Percentiles rank a stretch among this genome's conserved stretches.
phyloP scores from a whole-genome alignment of 2,113 vertebrate species.

The Erythrolamprus reginae region DNA sequence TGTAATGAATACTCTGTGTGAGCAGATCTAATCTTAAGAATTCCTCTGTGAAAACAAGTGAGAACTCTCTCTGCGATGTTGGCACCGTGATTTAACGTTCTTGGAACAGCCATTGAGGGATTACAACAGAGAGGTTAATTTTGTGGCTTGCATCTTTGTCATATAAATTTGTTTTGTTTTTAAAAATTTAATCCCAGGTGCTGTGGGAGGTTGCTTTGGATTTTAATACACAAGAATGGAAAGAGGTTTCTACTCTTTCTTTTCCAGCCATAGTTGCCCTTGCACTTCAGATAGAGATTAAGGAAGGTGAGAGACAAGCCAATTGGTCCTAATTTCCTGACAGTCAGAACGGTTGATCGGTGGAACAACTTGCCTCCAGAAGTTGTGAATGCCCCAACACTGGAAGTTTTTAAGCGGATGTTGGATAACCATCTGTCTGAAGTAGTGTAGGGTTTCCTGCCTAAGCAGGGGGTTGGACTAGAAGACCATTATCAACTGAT shows the following conservation, averaged over 20 bases:
- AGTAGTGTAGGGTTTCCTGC: too few species aligned
- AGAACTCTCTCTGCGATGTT: not conserved
- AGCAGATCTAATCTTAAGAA: not conserved
- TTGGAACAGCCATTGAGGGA: not conserved
- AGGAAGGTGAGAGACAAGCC: not conserved
- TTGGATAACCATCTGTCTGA: too few species aligned
- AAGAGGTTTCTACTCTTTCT: not conserved
- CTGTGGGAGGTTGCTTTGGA: not conserved
- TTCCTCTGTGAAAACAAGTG: not conserved
- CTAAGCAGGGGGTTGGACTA: too few species aligned
- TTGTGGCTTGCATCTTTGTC: not conserved
- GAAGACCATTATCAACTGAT: too few species aligned
- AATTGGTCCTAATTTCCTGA: not conserved
- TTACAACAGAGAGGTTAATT: not conserved
- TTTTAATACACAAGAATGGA: not conserved
- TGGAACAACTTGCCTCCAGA: too few species aligned
- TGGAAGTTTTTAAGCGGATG: too few species aligned
- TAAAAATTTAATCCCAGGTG: not conserved
- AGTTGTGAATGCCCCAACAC: too few species aligned
- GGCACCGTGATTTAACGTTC: not conserved
- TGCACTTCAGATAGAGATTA: not conserved
- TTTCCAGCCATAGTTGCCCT: not conserved
- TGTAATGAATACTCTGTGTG: not conserved
- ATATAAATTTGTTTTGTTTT: not conserved
- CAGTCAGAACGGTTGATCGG: too few species aligned